Evolutionary conservation across 2,888 invertebrate genomes (phyloP), one percentile per base, ranked within the genome.

Genomic region (Hylaea fasciaria): DNA sequence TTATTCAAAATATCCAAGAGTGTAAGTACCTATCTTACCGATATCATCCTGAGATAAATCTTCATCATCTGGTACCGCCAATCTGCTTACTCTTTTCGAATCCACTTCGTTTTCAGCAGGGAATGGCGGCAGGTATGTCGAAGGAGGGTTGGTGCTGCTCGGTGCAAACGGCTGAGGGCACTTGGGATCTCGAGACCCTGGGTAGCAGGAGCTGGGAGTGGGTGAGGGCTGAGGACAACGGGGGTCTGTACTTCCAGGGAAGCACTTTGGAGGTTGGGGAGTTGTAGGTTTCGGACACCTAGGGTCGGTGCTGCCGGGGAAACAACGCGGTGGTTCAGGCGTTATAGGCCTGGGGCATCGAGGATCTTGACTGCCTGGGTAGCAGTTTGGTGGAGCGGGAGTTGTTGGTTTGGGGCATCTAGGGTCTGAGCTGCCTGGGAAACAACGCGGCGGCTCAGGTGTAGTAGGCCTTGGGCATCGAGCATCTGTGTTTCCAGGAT

Each of bases 101-200:
- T 82, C 82, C 0, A 90, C 71, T 80, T 91, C 89, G 70, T 91
- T 91, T 65, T 85, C 88, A 54, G 77, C 77, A 0, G 89, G 87
- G 70, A 89, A 87, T 11, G 93, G 93, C 7, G 93, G 92, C 35
- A 93, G 78, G 65, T 93, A 93, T 10, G 91, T 90, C 0, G 89
- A 82, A 61, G 92, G 86, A 65, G 93, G 85, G 65, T 87, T 86
- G 29, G 88, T 83, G 70, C 90, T 85, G 62, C 85, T 85, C 28
- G 88, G 83, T 62, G 89, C 83, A 77, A 93, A 85, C 37, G 89
- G 87, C 68, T 91, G 85, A 43, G 85, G 90, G 71, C 86, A 90
- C 74, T 80, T 89, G 8, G 90, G 87, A 66, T 91, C 83, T 68
- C 68, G 85, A 41, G 82, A 88, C 51, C 93, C 80, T 41, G 88